Evolutionary conservation across 1,140 invertebrate species (phyloP).

Genomic region (Drosophila willistoni): DNA sequence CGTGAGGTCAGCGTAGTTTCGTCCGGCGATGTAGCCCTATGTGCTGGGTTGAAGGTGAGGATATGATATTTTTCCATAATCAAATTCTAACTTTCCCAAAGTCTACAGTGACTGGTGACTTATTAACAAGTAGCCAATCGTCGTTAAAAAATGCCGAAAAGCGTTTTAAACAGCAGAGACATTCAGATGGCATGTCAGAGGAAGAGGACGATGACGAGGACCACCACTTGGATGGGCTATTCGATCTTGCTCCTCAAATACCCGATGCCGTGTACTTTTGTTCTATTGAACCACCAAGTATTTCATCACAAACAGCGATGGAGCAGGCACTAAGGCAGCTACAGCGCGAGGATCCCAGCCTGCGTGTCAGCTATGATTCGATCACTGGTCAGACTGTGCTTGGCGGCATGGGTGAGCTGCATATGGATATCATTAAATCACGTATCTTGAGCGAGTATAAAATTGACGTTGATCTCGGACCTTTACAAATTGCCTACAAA

Average conservation of each 20-base stretch:
- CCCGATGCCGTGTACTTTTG: slow-evolving; percentile 99
- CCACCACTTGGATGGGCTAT: slow-evolving; percentile 77
- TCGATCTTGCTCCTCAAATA: slow-evolving; percentile 86
- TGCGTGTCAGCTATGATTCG: slow-evolving; percentile 89
- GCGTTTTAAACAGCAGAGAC: slow-evolving; percentile 83
- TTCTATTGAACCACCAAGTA: slow-evolving; percentile 95
- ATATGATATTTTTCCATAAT: slow-evolving; percentile 12
- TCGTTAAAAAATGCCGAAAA: slow-evolving; percentile 85
- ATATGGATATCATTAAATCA: slow-evolving; percentile 97
- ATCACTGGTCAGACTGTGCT: slow-evolving; percentile 95
- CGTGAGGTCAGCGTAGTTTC: slow-evolving; percentile 87
- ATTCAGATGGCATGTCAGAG: background rate
- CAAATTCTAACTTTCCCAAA: slow-evolving; percentile 46
- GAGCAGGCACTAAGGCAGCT: slow-evolving; percentile 94
- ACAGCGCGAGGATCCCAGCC: slow-evolving; percentile 96
- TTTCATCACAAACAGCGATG: slow-evolving; percentile 89
- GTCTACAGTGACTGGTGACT: slow-evolving; percentile 92
- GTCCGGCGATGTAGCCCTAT: slow-evolving; percentile 95
- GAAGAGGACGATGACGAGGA: slow-evolving; percentile 25
- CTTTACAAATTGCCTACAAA: slow-evolving; percentile 96
- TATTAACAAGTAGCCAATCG: slow-evolving; percentile 87
- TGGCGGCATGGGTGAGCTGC: slow-evolving; percentile 97
- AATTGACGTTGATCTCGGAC: slow-evolving; percentile 96
- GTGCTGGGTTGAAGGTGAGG: slow-evolving; percentile 91
- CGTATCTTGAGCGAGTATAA: slow-evolving; percentile 94